Evolutionary conservation across 2,113 vertebrate species (phyloP).

Genomic region (Nothocercus julius): DNA sequence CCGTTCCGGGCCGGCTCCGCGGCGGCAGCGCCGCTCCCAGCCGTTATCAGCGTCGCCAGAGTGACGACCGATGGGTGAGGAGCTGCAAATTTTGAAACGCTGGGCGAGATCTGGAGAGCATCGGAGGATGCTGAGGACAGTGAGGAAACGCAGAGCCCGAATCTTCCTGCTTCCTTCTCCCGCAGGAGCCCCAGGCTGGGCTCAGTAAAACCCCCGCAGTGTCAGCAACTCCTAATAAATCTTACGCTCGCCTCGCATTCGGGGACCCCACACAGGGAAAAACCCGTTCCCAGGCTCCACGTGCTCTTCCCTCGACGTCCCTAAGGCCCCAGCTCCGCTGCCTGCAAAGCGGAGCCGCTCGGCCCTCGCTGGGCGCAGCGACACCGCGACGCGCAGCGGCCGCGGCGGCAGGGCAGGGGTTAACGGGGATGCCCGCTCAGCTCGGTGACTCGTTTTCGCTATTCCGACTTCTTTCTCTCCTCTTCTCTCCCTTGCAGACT

Average conservation of each 20-base stretch:
- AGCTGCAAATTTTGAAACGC: constrained; percentile 26
- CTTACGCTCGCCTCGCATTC: not conserved
- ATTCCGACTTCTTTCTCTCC: constrained; percentile 58
- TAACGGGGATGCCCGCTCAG: constrained; percentile 27
- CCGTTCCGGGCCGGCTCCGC: constrained; percentile 53
- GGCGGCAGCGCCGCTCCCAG: constrained; percentile 67
- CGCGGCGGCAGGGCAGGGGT: not conserved
- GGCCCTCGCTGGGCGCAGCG: not conserved
- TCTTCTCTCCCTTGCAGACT: constrained; percentile 66
- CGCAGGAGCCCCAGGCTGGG: not conserved
- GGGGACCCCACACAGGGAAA: constrained; percentile 33
- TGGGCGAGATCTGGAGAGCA: constrained; percentile 40
- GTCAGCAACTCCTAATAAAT: constrained; percentile 34
- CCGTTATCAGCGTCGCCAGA: constrained; percentile 58
- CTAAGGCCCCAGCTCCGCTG: not conserved
- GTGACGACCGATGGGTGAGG: constrained; percentile 11
- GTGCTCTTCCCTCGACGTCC: constrained; percentile 1
- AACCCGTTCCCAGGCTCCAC: constrained; percentile 25
- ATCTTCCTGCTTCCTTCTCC: constrained; percentile 20
- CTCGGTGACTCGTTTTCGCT: constrained; percentile 49
- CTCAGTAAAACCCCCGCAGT: not conserved
- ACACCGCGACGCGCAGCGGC: too few relatives aligned
- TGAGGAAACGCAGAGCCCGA: constrained; percentile 30
- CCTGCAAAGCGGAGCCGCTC: not conserved
- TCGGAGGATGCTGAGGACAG: constrained; percentile 1